Evolutionary conservation across 2,888 invertebrate species (phyloP), one percentile per base, ranked within the genome.

Genomic region (Leptinotarsa juncta): DNA sequence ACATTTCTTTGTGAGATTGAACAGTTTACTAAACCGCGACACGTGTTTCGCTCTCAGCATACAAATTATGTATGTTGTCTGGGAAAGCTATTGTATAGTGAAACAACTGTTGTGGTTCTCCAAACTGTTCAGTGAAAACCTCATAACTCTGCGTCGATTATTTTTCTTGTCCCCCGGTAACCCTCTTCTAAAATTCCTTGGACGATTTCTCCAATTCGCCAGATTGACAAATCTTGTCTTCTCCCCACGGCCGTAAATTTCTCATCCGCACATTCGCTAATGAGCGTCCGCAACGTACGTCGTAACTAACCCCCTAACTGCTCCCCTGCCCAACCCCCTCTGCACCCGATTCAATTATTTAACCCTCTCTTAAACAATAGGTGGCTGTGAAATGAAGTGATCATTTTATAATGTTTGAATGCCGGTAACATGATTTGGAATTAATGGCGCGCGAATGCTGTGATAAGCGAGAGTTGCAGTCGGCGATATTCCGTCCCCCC

Each of bases 351-450:
- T 87, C 88, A 88, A 88, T 88, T 88, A 88, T 88, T 88, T 88
- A 88, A 88, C 88, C 88, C 88, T 88, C 88, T 88, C 88, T 88
- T 87, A 88, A 88, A 88, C 88, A 88, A 88, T 88, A 88, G 88
- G 88, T 88, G 88, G 87, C 84, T 87, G 88, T 88, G 88, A 88
- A 88, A 88, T 88, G 88, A 88, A 88, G 87, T 87, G 87, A 87
- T 87, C 87, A 87, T 88, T 88, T 88, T 88, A 87, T 88, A 88
- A 88, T 88, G 88, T 88, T 88, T 88, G 87, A 87, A 87, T 87
- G 87, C 84, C 86, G 85, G 87, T 87, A 87, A 88, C 87, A 81
- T 87, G 87, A 88, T 88, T 88, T 86, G 88, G 85, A 88, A 87
- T 88, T 88, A 88, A 88, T 88, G 88, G 88, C 42, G 67, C 77